Evolutionary conservation across 2,113 vertebrate genomes (phyloP).

Genomic region (Equus quagga): DNA sequence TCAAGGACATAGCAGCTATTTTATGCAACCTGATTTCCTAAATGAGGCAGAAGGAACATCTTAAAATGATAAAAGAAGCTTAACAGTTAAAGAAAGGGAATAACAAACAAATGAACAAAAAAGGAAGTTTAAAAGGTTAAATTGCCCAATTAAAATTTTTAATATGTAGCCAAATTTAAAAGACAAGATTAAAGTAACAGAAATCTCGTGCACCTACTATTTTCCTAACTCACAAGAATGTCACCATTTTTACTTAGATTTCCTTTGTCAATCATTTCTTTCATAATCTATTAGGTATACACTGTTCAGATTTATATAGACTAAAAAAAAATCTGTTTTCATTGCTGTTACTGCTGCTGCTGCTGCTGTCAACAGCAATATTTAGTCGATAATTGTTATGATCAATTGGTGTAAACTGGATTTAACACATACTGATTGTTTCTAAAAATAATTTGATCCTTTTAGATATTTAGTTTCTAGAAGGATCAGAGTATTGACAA

Average conservation of each 20-base stretch:
- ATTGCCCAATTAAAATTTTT: not conserved
- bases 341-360: not conserved
- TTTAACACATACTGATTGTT: constrained; percentile 35
- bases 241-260: constrained; percentile 28
- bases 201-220: not conserved
- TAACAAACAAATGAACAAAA: not conserved
- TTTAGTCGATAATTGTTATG: not conserved
- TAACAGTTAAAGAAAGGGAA: not conserved
- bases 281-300: not conserved
- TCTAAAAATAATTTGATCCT: constrained; percentile 45
- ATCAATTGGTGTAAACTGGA: not conserved
- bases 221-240: not conserved
- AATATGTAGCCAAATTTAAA: not conserved
- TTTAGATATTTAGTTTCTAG: not conserved
- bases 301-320: not conserved
- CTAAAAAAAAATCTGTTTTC: not conserved
- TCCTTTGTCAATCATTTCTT: constrained; percentile 4
- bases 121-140: not conserved
- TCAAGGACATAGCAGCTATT: not conserved
- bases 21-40: constrained; percentile 3
- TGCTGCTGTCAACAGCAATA: not conserved
- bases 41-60: not conserved
- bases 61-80: constrained; percentile 26
- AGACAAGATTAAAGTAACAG: constrained; percentile 5
- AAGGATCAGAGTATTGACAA: not conserved